Evolutionary conservation across 2,113 vertebrate genomes (phyloP), one percentile per base, ranked within the genome.

Genomic region (Suncus etruscus): DNA sequence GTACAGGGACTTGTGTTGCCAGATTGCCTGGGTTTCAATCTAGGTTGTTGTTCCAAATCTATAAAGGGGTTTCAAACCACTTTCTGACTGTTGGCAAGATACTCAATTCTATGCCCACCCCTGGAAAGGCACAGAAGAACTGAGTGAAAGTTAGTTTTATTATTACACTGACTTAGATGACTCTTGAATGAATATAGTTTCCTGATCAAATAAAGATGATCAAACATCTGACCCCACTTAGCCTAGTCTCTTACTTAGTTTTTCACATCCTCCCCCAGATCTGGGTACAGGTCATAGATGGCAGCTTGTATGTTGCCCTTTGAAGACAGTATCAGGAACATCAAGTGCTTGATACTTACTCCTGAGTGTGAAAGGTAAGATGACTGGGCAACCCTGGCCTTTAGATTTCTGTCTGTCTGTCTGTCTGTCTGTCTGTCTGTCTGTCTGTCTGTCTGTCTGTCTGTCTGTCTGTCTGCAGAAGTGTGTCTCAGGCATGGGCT

Each of bases 51-150:
- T 39, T 39, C 39, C 39, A 39, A 39, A 39, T 39, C 39, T 39
- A 39, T 39, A 39, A 39, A 39, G 39, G 3, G 39, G 39, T 39
- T 39, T 78, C 74, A 39, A 61, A 29, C 8, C 7, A 18, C 47
- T 77, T 93, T 80, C 25, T 48, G 31, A 72, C 27, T 7, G 31
- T 12, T 54, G 69, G 80, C 68, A 94, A 89, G 65, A 77, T 58
- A 32, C 9, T 87, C 45, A 32, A 31, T 20, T 66, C 54, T 45
- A 54, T 51, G 9, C 54, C 48, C 45, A 31, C 11, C 16, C 3
- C 63, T 66, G 6, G 72, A 29, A 50, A 75, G 72, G 29, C 16
- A 22, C 8, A 58, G 24, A 73, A 11, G 75, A 70, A 48, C 48
- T 80, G 31, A 15, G 3, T 65, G 47, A 50, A 83, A 81, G 39